Percentiles rank a stretch among this genome's conserved stretches.
Conservation (phyloP, 1,140 invertebrate species). For the Sesamia nonagrioides region DNA sequence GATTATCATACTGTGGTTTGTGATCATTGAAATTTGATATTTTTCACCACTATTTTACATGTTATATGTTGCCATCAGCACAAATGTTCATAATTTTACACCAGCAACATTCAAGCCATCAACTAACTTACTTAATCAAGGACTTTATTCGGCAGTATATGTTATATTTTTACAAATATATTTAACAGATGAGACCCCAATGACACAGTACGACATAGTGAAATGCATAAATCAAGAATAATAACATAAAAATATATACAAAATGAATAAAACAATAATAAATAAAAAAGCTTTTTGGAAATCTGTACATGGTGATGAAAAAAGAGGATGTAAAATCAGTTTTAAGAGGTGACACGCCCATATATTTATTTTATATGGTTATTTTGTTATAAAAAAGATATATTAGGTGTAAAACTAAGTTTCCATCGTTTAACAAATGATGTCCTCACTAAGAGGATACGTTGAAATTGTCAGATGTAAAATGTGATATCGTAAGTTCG, state of each 20-base stretch:
- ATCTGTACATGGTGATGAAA: slow-evolving; percentile 58
- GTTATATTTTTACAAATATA: neutral
- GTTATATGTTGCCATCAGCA: too few species aligned
- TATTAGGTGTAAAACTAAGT: too few species aligned
- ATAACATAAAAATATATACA: slow-evolving; percentile 50
- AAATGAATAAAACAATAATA: slow-evolving; percentile 55
- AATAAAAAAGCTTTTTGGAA: slow-evolving; percentile 54
- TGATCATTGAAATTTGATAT: neutral
- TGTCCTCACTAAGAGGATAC: too few species aligned
- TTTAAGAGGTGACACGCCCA: neutral
- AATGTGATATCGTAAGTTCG: too few species aligned
- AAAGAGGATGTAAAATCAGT: neutral
- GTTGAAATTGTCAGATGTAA: too few species aligned
- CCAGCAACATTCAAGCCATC: too few species aligned
- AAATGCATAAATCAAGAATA: slow-evolving; percentile 37
- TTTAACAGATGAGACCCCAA: slow-evolving; percentile 13
- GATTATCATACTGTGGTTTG: slow-evolving; percentile 10
- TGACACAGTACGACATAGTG: slow-evolving; percentile 43
- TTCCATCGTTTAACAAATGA: too few species aligned
- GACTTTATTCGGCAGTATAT: neutral
- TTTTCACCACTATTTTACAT: neutral
- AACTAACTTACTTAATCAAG: neutral
- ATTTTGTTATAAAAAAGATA: neutral
- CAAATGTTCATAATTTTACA: too few species aligned
- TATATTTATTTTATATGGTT: neutral